These are phyloP conservation scores for Trilocha varians DNA, from an alignment of 2,888 invertebrate genomes.

Conservation along the genomic window DNA sequence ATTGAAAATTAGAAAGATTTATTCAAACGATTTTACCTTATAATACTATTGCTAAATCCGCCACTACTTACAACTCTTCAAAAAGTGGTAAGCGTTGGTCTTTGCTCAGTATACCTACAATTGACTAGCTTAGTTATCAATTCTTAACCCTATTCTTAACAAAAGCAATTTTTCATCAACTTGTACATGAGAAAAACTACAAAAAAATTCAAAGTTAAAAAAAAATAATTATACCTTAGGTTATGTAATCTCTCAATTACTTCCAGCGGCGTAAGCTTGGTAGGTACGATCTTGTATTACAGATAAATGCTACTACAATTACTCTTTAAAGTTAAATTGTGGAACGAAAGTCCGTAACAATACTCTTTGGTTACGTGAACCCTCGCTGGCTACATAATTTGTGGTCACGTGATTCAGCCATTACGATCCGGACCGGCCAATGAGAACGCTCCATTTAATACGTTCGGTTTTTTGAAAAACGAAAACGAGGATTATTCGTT, in stretches of 20 bases:
- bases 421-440: constrained; percentile 54
- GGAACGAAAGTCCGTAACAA: constrained; percentile 9
- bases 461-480: constrained; percentile 56
- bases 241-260: neutral
- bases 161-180: too few relatives aligned
- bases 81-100: too few relatives aligned
- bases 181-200: too few relatives aligned
- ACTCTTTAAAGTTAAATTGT: constrained; percentile 4
- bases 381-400: constrained; percentile 56
- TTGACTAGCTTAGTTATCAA: too few relatives aligned
- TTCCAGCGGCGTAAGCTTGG: neutral
- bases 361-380: constrained; percentile 31
- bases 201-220: too few relatives aligned
- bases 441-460: constrained; percentile 55
- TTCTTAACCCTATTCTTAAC: too few relatives aligned
- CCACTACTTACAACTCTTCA: too few relatives aligned
- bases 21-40: too few relatives aligned
- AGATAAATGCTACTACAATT: constrained; percentile 3
- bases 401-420: constrained; percentile 69
- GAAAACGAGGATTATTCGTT: constrained; percentile 26
- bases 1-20: too few relatives aligned
- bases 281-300: constrained; percentile 1
- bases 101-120: too few relatives aligned
- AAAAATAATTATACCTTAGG: neutral
- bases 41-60: too few relatives aligned